Percentiles rank a stretch among this genome's conserved stretches.
Conservation (phyloP, 2,797 vertebrate species). For the Notamacropus eugenii region DNA sequence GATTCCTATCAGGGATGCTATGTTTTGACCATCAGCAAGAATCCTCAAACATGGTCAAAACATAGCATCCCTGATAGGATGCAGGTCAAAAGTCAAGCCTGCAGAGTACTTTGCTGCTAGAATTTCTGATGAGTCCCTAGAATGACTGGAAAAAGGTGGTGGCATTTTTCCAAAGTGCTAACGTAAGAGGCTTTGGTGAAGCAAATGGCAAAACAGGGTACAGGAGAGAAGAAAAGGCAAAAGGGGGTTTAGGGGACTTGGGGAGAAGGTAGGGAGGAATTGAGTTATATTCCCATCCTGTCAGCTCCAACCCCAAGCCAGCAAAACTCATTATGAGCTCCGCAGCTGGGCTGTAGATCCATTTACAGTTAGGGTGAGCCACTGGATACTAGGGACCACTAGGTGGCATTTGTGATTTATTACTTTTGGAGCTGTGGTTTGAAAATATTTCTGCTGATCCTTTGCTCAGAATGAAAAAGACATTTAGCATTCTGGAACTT, state of each 20-base stretch:
- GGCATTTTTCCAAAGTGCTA: not conserved
- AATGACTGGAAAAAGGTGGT: not conserved
- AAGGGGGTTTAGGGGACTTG: not conserved
- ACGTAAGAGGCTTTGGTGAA: not conserved
- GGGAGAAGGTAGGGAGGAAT: not conserved
- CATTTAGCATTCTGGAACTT: constrained; percentile 78
- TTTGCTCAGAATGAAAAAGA: constrained; percentile 77
- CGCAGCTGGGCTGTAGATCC: not conserved
- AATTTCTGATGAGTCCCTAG: not conserved
- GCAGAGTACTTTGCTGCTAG: constrained; percentile 8
- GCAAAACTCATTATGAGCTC: not conserved
- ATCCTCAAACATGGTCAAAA: too few relatives aligned
- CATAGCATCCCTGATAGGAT: too few relatives aligned
- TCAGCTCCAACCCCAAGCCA: not conserved
- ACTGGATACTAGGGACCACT: constrained; percentile 80
- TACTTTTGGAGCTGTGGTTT: constrained; percentile 71
- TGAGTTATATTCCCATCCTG: not conserved
- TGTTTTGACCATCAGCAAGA: not conserved
- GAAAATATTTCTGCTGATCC: constrained; percentile 72
- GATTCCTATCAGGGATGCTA: not conserved
- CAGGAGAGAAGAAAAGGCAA: not conserved
- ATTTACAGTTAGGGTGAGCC: constrained; percentile 45
- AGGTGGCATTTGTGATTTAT: constrained; percentile 90
- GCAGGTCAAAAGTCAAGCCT: constrained; percentile 30
- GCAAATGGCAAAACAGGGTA: not conserved